Evolutionary conservation across 2,797 vertebrate genomes (phyloP).

Genomic region (Sciurus carolinensis): DNA sequence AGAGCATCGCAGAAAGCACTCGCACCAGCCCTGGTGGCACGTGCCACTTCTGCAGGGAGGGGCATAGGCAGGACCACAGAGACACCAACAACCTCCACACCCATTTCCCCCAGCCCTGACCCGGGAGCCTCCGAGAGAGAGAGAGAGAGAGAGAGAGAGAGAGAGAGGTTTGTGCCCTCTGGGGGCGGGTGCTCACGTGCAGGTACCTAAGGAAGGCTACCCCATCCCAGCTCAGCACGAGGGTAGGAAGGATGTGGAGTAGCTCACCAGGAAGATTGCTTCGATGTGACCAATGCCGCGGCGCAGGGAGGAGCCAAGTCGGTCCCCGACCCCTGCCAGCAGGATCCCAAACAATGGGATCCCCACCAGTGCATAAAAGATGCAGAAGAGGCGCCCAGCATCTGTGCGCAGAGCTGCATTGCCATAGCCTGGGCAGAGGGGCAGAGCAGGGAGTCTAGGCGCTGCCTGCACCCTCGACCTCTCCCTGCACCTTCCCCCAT

Average conservation of each 20-base stretch:
- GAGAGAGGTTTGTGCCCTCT: background rate
- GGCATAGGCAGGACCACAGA: background rate
- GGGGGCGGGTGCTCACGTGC: background rate
- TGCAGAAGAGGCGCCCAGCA: slow-evolving; percentile 94
- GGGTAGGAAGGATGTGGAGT: background rate
- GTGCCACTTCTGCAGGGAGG: slow-evolving; percentile 91
- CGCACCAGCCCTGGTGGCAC: slow-evolving; percentile 93
- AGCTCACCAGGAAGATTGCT: slow-evolving; percentile 94
- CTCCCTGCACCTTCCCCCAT: slow-evolving; percentile 50
- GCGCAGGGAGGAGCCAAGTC: slow-evolving; percentile 94
- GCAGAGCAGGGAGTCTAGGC: slow-evolving; percentile 1
- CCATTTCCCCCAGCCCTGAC: background rate
- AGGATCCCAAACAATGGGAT: slow-evolving; percentile 97
- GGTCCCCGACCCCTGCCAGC: slow-evolving; percentile 95
- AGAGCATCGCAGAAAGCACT: slow-evolving; percentile 93
- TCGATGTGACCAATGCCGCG: slow-evolving; percentile 94
- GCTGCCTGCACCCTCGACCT: background rate
- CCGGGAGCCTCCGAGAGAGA: background rate
- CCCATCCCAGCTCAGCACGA: background rate
- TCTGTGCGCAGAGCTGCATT: slow-evolving; percentile 93
- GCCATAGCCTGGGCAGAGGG: slow-evolving; percentile 92
- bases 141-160: too few relatives aligned
- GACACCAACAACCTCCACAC: background rate
- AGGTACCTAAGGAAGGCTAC: background rate
- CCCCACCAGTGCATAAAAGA: slow-evolving; percentile 95